A percentile compares a stretch with the other conserved stretches of the same genome.
Evolutionary conservation across 2,797 vertebrate genomes (phyloP).

Genomic region (Myoxocephalus aenaeus): DNA sequence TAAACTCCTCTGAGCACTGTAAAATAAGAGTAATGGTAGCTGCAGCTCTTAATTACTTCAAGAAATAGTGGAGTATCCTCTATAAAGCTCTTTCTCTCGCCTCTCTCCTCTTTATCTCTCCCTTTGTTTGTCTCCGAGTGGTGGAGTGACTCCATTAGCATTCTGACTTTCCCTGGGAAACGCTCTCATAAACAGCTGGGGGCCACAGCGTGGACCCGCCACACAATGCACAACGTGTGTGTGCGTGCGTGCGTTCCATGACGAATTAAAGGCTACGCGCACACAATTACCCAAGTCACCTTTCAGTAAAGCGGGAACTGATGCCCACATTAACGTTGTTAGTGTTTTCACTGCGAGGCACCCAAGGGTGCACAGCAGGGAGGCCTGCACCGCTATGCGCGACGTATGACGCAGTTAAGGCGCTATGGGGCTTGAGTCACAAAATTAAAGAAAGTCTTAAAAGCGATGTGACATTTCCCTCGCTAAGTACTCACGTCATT

Average conservation of each 20-base stretch:
- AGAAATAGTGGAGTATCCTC: conserved; percentile 36
- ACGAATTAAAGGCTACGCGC: conserved; percentile 12
- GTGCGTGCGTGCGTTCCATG: background rate
- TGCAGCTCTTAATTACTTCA: conserved; percentile 47
- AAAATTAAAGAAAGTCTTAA: background rate
- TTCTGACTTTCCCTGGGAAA: conserved; percentile 69
- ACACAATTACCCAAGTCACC: conserved; percentile 4
- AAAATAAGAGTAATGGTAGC: conserved; percentile 29
- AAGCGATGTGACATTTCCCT: conserved; percentile 45
- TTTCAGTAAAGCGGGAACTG: conserved; percentile 24
- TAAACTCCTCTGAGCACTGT: background rate
- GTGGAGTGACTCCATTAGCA: conserved; percentile 63
- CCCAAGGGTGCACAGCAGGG: conserved; percentile 35
- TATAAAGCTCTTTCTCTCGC: conserved; percentile 35
- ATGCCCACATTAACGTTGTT: background rate
- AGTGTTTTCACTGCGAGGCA: conserved; percentile 3
- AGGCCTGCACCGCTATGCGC: conserved; percentile 3
- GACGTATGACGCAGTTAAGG: conserved; percentile 18
- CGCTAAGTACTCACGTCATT: conserved; percentile 30
- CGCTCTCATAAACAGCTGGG: conserved; percentile 70
- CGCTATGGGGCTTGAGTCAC: conserved; percentile 40
- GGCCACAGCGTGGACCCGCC: conserved; percentile 45
- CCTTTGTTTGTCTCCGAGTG: conserved; percentile 24
- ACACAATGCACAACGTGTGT: conserved; percentile 30
- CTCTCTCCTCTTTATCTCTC: conserved; percentile 19